Evolutionary conservation across 2,113 vertebrate genomes (phyloP).

Genomic region (Halichoerus grypus): DNA sequence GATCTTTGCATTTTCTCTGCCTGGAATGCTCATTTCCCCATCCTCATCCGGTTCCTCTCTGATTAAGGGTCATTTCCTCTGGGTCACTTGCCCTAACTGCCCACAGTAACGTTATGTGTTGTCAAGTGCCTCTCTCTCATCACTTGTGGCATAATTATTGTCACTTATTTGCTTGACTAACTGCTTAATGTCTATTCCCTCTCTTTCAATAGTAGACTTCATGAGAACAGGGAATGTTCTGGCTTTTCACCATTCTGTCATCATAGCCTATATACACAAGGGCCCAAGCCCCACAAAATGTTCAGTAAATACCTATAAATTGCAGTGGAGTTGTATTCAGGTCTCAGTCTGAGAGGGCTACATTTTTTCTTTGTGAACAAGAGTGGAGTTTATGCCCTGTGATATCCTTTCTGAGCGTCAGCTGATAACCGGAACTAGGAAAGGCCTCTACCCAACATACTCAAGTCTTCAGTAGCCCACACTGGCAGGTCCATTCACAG

Average conservation of each 20-base stretch:
- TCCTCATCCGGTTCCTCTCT: neutral
- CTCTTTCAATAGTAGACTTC: neutral
- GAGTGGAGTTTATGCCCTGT: neutral
- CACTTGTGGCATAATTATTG: no score
- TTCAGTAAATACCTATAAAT: neutral
- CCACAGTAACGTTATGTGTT: neutral
- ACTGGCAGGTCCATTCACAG: neutral
- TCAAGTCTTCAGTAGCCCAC: neutral
- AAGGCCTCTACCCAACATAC: neutral
- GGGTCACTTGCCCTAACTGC: neutral
- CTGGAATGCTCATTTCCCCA: neutral
- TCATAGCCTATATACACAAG: neutral
- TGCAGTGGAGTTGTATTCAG: neutral
- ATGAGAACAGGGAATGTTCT: neutral
- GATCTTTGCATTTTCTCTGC: neutral
- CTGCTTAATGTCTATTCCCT: neutral
- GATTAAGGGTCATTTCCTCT: neutral
- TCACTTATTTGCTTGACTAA: neutral
- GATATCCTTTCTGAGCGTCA: neutral
- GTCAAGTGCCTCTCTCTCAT: neutral
- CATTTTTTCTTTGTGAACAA: neutral
- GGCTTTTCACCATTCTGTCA: neutral
- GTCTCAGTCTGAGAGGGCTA: neutral
- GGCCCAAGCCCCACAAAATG: neutral
- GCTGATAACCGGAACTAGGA: neutral